Percentiles rank a stretch among this genome's conserved stretches.
phyloP scores from a whole-genome alignment of 2,113 vertebrate species.

The Chloropsis cyanopogon region DNA sequence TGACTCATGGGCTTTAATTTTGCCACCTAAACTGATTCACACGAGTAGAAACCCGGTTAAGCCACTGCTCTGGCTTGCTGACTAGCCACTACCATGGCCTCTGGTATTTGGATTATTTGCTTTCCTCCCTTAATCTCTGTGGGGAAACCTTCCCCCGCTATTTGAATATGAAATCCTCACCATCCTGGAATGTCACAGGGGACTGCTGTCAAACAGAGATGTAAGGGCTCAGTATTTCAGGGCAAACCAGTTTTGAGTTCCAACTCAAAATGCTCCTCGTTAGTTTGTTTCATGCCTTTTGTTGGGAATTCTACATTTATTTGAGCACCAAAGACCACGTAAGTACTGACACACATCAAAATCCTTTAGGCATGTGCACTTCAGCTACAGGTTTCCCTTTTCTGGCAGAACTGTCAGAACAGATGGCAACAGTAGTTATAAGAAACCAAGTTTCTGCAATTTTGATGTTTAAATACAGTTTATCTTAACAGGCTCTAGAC shows the following conservation, averaged over 20 bases:
- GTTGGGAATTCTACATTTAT: not conserved
- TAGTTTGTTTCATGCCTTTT: not conserved
- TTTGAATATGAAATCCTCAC: slow-evolving; percentile 13
- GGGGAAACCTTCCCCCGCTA: not conserved
- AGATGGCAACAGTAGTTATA: not conserved
- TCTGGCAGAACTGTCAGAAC: not conserved
- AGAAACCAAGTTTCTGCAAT: not conserved
- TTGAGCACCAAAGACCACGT: not conserved
- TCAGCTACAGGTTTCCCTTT: not conserved
- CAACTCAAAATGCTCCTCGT: not conserved
- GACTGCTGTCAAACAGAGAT: slow-evolving; percentile 30
- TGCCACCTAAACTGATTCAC: not conserved
- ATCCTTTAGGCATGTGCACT: not conserved
- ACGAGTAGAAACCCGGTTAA: not conserved
- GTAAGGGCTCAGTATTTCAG: not conserved
- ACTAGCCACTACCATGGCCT: not conserved
- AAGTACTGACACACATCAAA: not conserved
- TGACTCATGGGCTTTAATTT: not conserved
- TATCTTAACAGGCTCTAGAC: not conserved
- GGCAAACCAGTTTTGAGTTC: not conserved
- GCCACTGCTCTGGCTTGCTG: not conserved
- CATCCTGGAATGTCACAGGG: slow-evolving; percentile 12
- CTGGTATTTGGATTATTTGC: slow-evolving; percentile 53
- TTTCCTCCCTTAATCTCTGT: slow-evolving; percentile 12
- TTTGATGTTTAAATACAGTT: not conserved